phyloP scores from a whole-genome alignment of 2,113 vertebrate genomes.

The Xiphias gladius region DNA sequence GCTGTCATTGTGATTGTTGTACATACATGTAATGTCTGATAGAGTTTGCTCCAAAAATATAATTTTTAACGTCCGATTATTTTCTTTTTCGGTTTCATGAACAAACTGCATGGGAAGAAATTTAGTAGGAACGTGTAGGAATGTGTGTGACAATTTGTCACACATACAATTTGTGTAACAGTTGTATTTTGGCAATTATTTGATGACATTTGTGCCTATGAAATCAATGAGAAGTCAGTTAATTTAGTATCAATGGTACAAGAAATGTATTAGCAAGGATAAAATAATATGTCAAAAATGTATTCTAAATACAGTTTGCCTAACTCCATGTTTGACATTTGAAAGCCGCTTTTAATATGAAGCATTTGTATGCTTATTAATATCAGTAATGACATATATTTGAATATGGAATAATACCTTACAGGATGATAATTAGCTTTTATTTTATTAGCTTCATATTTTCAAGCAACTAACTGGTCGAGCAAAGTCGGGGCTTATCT shows the following conservation, averaged over 20 bases:
- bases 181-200: not conserved
- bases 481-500: constrained; percentile 55
- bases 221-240: not conserved
- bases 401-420: not conserved
- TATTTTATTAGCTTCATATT: not conserved
- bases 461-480: constrained; percentile 17
- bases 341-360: too few relatives aligned
- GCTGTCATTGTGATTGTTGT: not conserved
- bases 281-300: too few relatives aligned
- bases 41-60: not conserved
- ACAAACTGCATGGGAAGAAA: not conserved
- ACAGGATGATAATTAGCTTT: not conserved
- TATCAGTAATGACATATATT: not conserved
- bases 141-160: not conserved
- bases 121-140: not conserved
- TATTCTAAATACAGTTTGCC: not conserved
- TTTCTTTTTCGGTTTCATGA: not conserved
- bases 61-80: not conserved
- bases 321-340: too few relatives aligned
- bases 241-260: not conserved
- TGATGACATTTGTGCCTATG: not conserved
- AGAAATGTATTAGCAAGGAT: not conserved
- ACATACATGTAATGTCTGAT: not conserved
- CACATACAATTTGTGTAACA: too few relatives aligned
- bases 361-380: not conserved